Evolutionary conservation across 2,113 vertebrate genomes (phyloP).

Genomic region (Diphyllodes magnificus): DNA sequence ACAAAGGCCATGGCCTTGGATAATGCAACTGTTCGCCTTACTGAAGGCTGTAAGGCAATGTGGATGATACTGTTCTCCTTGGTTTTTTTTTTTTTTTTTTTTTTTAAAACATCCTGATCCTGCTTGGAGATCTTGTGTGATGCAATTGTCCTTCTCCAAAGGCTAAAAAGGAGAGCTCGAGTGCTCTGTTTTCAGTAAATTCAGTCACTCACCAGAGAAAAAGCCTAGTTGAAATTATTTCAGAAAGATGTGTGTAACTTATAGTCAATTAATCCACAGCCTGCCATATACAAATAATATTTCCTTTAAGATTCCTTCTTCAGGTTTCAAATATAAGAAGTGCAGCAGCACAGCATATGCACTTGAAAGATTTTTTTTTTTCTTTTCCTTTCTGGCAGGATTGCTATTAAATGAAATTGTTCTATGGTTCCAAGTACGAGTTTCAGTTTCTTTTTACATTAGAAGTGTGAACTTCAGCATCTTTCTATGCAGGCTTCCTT

Average conservation of each 20-base stretch:
- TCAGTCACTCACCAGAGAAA: not conserved
- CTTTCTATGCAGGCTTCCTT: not conserved
- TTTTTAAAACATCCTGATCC: not conserved
- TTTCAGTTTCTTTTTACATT: not conserved
- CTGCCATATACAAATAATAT: not conserved
- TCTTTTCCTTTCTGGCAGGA: not conserved
- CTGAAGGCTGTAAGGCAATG: not conserved
- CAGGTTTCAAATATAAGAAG: not conserved
- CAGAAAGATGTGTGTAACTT: not conserved
- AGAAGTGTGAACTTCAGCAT: not conserved
- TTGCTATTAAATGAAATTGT: not conserved
- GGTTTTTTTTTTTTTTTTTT: not conserved
- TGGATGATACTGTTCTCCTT: not conserved
- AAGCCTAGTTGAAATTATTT: not conserved
- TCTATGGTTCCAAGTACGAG: not conserved
- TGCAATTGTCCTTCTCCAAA: not conserved
- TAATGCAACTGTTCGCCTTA: not conserved
- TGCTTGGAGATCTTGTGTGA: not conserved
- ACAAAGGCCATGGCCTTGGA: not conserved
- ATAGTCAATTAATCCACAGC: not conserved
- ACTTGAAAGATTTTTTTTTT: not conserved
- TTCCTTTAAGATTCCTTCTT: not conserved
- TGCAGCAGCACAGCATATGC: not conserved
- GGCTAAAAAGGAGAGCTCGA: not conserved
- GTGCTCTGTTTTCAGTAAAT: not conserved